Evolutionary conservation across 2,888 invertebrate genomes (phyloP), one percentile per base, ranked within the genome.

Genomic region (Amorpha juglandis): DNA sequence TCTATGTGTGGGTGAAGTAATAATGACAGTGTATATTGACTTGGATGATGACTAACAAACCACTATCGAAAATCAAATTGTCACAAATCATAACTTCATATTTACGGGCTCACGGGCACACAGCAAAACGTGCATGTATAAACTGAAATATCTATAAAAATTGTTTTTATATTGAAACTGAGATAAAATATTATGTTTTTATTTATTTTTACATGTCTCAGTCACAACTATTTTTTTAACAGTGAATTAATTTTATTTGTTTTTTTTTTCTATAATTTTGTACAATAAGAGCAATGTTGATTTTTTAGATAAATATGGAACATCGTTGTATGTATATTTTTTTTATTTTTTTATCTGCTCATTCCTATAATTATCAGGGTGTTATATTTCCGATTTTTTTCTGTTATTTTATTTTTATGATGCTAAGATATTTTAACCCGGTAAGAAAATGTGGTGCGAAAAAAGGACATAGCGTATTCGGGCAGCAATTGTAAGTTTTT

Each of bases 351-450:
- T 9, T 19, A 19, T 9, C 19, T 50, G 50, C 50, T 42, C 21
- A 42, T 58, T 58, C 58, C 58, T 58, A 21, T 14, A 19, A 11
- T 27, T 27, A 27, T 27, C 42, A 58, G 58, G 42, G 58, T 58
- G 38, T 58, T 16, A 58, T 38, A 8, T 42, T 50, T 11, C 19
- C n/a, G 12, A 21, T 58, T 19, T 16, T 38, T 42, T 16, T 42
- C 16, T 27, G 27, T 27, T 35, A n/a, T 35, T 35, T 16, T 55
- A 38, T 38, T 9, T 38, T n/a, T 35, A 35, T 35, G 35, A 35
- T 53, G 33, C n/a, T 16, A 48, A 16, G 7, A n/a, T 7, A 27
- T 27, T 27, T 1, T 50, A 50, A 19, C 45, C 14, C 14, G 45
- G 45, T 45, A 45, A 14, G 38, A 7, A 27, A 27, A 38, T 38